Conservation (phyloP, 1,140 invertebrate species). For the Zaprionus inermis region DNA sequence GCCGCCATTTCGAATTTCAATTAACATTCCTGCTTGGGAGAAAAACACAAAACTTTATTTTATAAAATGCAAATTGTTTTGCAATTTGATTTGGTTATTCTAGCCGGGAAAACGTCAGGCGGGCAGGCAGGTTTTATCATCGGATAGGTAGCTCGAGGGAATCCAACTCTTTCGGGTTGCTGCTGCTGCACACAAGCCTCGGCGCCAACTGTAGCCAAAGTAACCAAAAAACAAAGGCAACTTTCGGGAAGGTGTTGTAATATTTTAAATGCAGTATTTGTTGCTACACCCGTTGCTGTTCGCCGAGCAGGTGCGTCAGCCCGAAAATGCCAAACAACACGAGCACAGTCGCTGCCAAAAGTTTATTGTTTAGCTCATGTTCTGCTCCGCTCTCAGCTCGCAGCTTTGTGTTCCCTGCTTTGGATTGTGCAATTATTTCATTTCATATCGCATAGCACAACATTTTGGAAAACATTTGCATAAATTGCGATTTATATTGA, state of each 20-base stretch:
- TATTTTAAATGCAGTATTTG: slow-evolving; percentile 17
- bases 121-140: slow-evolving; percentile 50
- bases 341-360: slow-evolving; percentile 61
- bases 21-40: slow-evolving; percentile 10
- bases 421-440: slow-evolving; percentile 59
- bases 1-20: slow-evolving; percentile 6
- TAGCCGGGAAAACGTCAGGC: slow-evolving; percentile 15
- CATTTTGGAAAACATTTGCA: slow-evolving; percentile 51
- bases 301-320: slow-evolving; percentile 57
- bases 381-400: slow-evolving; percentile 18
- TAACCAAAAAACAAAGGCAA: slow-evolving; percentile 36
- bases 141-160: slow-evolving; percentile 35
- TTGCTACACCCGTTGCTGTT: slow-evolving; percentile 27
- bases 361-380: slow-evolving; percentile 63
- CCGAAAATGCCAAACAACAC: slow-evolving; percentile 48
- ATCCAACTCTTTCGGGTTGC: slow-evolving; percentile 21
- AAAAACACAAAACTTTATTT: slow-evolving; percentile 55
- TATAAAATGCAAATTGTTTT: slow-evolving; percentile 78
- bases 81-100: slow-evolving; percentile 71
- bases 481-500: slow-evolving; percentile 58
- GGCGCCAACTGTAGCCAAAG: slow-evolving; percentile 28
- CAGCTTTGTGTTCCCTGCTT: neutral
- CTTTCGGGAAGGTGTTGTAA: slow-evolving; percentile 65
- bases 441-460: slow-evolving; percentile 44
- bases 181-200: slow-evolving; percentile 69